Percentiles rank a stretch among this genome's conserved stretches.
These are phyloP conservation scores for Anniella stebbinsi DNA, from an alignment of 2,797 vertebrate species.

Conservation along the genomic window DNA sequence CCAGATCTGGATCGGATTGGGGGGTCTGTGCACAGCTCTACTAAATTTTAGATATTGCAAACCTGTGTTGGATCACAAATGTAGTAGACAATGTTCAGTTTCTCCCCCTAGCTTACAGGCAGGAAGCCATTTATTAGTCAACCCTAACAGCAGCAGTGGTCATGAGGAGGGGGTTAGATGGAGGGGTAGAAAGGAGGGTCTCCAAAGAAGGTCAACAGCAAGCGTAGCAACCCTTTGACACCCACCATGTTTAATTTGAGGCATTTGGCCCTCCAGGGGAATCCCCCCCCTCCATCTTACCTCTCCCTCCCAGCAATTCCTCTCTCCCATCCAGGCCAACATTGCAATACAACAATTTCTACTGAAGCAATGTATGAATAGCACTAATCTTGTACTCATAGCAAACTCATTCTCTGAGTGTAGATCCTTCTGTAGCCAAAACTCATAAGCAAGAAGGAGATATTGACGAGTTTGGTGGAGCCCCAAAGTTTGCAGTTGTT, in stretches of 20 bases:
- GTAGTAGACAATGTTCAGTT: no score
- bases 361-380: background rate
- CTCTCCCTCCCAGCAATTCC: no score
- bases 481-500: background rate
- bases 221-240: background rate
- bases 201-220: background rate
- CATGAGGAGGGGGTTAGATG: background rate
- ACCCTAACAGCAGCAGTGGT: background rate
- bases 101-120: no score
- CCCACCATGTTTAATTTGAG: background rate
- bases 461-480: no score
- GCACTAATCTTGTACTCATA: background rate
- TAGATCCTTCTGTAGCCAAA: background rate
- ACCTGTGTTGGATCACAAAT: no score
- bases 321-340: no score
- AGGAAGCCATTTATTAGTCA: background rate
- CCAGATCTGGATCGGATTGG: no score
- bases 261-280: no score
- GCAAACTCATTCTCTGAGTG: background rate
- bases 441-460: background rate
- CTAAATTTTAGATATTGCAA: no score
- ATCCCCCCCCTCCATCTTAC: no score
- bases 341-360: no score
- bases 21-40: no score
- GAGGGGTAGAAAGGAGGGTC: background rate